phyloP scores from a whole-genome alignment of 2,888 invertebrate species.

The Drosophila barbarae region DNA sequence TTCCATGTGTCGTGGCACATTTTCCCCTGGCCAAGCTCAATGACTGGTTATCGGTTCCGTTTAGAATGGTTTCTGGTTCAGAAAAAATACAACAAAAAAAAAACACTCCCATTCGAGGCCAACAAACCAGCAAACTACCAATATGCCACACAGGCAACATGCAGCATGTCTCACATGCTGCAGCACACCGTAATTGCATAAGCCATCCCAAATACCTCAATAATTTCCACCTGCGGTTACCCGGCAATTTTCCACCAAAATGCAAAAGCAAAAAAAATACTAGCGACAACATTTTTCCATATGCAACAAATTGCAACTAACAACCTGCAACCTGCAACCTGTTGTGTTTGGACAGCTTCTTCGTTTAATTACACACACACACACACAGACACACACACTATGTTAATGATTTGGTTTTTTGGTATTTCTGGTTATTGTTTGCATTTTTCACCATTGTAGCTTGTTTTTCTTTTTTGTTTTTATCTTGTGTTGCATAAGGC shows the following conservation, averaged over 20 bases:
- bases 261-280: conserved; percentile 12
- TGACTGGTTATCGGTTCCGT: conserved; percentile 53
- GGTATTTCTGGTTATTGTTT: conserved; percentile 73
- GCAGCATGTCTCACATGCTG: conserved; percentile 62
- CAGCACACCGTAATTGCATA: conserved; percentile 67
- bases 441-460: conserved; percentile 29
- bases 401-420: conserved; percentile 56
- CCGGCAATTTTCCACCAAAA: conserved; percentile 23
- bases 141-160: conserved; percentile 38
- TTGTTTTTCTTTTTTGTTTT: conserved; percentile 7
- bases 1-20: conserved; percentile 40
- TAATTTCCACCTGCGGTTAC: conserved; percentile 51
- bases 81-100: not conserved
- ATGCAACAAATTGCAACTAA: conserved; percentile 36
- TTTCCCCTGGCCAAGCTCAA: conserved; percentile 38
- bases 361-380: conserved; percentile 41
- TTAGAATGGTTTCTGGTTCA: conserved; percentile 46
- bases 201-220: conserved; percentile 58
- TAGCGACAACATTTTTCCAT: conserved; percentile 37
- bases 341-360: conserved; percentile 58
- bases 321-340: conserved; percentile 39
- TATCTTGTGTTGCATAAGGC: conserved; percentile 57
- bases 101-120: conserved; percentile 14
- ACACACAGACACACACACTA: conserved; percentile 31
- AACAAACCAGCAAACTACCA: conserved; percentile 17